Evolutionary conservation across 2,888 invertebrate genomes (phyloP).

Genomic region (Metallyticus violacea): DNA sequence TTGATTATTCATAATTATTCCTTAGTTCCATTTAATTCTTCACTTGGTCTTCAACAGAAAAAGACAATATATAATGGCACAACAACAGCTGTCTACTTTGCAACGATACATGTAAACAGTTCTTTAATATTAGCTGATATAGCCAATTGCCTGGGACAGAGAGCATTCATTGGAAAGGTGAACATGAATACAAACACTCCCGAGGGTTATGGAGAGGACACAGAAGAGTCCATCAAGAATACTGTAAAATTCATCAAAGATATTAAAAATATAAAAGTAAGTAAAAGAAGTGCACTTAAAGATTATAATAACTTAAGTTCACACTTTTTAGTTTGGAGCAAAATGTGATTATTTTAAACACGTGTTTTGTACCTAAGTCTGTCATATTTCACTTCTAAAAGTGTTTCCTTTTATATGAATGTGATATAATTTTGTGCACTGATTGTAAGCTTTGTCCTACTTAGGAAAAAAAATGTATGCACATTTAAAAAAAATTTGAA

Average conservation of each 20-base stretch:
- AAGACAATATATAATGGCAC: conserved; percentile 75
- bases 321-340: too few species aligned
- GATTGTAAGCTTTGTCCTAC: too few species aligned
- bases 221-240: conserved; percentile 58
- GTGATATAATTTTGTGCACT: too few species aligned
- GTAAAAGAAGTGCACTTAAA: not conserved
- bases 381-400: too few species aligned
- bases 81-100: conserved; percentile 87
- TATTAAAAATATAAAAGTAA: conserved; percentile 30
- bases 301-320: too few species aligned
- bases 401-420: too few species aligned
- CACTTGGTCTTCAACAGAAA: conserved; percentile 55
- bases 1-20: too few species aligned
- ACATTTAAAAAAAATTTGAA: too few species aligned
- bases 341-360: too few species aligned
- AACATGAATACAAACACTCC: conserved; percentile 63
- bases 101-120: conserved; percentile 70
- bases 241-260: conserved; percentile 60
- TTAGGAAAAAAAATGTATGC: too few species aligned
- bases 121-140: conserved; percentile 68
- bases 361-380: too few species aligned
- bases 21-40: too few species aligned
- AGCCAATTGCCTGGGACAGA: conserved; percentile 65
- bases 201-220: conserved; percentile 63
- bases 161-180: conserved; percentile 85